Evolutionary conservation across 2,797 vertebrate species (phyloP).

Genomic region (Gallirallus australis): DNA sequence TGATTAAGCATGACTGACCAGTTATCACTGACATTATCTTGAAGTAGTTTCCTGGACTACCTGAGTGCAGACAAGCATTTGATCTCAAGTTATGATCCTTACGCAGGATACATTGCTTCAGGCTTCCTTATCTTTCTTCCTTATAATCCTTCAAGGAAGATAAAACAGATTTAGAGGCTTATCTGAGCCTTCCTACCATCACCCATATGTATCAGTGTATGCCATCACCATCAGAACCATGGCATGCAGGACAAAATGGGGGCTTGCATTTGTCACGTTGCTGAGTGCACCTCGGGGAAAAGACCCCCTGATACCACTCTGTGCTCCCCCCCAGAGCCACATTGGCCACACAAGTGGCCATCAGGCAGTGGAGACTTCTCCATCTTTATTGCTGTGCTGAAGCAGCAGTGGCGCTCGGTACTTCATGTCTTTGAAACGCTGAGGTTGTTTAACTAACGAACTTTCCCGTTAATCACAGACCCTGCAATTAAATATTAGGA

Average conservation of each 20-base stretch:
- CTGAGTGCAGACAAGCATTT: background rate
- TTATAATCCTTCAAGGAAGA: background rate
- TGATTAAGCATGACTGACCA: background rate
- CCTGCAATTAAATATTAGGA: background rate
- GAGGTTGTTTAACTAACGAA: background rate
- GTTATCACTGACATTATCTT: background rate
- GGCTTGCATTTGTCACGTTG: background rate
- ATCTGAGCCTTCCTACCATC: background rate
- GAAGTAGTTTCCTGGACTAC: background rate
- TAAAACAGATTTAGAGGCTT: background rate
- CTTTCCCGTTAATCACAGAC: background rate
- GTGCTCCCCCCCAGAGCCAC: background rate
- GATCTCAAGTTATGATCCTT: background rate
- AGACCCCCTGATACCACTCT: background rate
- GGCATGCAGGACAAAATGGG: background rate
- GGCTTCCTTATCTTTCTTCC: background rate
- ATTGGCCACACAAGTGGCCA: background rate
- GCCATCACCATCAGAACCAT: background rate
- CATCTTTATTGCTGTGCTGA: background rate
- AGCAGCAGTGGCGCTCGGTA: background rate
- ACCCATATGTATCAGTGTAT: accelerated
- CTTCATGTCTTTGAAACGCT: background rate
- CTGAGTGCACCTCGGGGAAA: background rate
- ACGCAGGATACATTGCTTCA: background rate
- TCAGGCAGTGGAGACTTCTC: background rate